These are phyloP conservation scores for Oncorhynchus mykiss DNA, from an alignment of 2,113 vertebrate genomes.

Conservation along the genomic window DNA sequence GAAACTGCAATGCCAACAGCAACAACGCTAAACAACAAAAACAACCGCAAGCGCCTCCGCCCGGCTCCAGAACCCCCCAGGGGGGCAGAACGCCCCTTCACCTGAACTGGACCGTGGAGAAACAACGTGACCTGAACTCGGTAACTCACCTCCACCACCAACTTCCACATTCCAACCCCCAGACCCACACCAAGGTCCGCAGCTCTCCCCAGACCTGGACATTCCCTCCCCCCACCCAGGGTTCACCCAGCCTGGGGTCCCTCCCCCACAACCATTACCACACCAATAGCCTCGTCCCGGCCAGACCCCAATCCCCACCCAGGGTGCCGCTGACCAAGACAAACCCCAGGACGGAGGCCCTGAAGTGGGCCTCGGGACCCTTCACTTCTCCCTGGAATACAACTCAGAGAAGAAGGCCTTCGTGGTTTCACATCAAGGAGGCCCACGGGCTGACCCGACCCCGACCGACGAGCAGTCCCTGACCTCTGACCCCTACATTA, in stretches of 20 bases:
- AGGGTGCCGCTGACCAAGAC: constrained; percentile 57
- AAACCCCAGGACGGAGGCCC: constrained; percentile 61
- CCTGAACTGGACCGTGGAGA: constrained; percentile 94
- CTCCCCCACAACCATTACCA: constrained; percentile 64
- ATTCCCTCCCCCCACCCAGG: constrained; percentile 78
- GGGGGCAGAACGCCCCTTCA: constrained; percentile 81
- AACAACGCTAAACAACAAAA: constrained; percentile 12
- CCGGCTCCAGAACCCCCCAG: too few species aligned
- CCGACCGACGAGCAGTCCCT: constrained; percentile 96
- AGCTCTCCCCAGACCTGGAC: constrained; percentile 82
- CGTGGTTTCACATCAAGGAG: constrained; percentile 96
- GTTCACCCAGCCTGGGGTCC: constrained; percentile 72
- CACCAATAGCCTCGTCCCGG: constrained; percentile 85
- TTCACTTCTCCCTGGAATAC: constrained; percentile 95
- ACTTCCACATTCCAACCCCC: constrained; percentile 69
- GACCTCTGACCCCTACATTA: constrained; percentile 98
- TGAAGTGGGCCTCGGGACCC: constrained; percentile 82
- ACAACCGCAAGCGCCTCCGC: constrained; percentile 66
- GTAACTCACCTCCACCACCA: constrained; percentile 80
- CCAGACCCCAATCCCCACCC: constrained; percentile 75
- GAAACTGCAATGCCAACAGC: constrained; percentile 37
- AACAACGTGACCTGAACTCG: constrained; percentile 93
- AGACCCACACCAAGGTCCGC: constrained; percentile 78
- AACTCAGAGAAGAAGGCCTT: constrained; percentile 96
- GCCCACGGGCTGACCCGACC: constrained; percentile 86